Evolutionary conservation across 2,113 vertebrate genomes (phyloP).

Genomic region (Opisthocomus hoazin): DNA sequence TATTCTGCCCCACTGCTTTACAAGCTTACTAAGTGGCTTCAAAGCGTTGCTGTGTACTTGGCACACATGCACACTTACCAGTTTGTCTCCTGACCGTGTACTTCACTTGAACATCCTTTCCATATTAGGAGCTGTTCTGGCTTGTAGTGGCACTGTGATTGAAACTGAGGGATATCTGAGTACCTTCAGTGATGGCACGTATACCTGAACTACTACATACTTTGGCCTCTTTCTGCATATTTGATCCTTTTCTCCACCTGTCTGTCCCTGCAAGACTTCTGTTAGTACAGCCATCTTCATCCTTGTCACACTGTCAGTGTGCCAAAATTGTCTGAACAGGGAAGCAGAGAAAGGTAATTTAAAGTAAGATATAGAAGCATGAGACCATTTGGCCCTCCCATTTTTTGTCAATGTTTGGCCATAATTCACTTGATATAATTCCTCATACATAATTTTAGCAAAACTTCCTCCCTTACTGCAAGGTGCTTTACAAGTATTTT

Average conservation of each 20-base stretch:
- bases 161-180: not conserved
- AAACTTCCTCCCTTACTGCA: not conserved
- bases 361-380: not conserved
- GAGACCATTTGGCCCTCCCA: not conserved
- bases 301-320: not conserved
- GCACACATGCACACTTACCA: not conserved
- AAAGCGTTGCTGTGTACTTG: not conserved
- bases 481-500: not conserved
- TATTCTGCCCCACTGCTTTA: not conserved
- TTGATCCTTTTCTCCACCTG: not conserved
- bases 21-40: not conserved
- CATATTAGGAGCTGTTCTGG: not conserved
- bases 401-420: not conserved
- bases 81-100: not conserved
- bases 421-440: not conserved
- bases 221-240: not conserved
- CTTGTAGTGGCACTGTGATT: not conserved
- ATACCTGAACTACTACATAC: not conserved
- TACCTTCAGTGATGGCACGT: not conserved
- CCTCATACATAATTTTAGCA: not conserved
- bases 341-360: not conserved
- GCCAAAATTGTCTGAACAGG: not conserved
- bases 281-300: not conserved
- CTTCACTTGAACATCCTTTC: not conserved
- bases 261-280: not conserved